A percentile compares a stretch with the other conserved stretches of the same genome.
Conservation (phyloP, 2,888 invertebrate species). For the Alsophila aescularia region DNA sequence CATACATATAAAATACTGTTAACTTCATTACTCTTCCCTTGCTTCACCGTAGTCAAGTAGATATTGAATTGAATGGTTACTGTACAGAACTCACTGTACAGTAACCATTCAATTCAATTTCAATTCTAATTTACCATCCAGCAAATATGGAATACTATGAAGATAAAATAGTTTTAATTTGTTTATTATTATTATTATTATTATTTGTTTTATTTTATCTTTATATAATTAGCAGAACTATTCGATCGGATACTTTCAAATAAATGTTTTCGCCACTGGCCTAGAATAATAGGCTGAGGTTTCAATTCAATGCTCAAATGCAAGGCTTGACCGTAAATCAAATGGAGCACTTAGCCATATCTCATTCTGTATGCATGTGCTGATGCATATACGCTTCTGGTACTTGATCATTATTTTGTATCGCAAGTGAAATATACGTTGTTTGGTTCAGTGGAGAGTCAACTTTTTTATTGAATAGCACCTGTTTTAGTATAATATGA, state of each 20-base stretch:
- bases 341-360: slow-evolving; percentile 6
- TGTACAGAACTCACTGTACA: too few relatives aligned
- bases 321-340: slow-evolving; percentile 18
- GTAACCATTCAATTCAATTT: too few relatives aligned
- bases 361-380: slow-evolving; percentile 12
- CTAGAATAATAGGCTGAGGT: background rate
- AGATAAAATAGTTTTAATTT: too few relatives aligned
- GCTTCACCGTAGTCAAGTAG: too few relatives aligned
- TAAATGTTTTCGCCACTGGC: background rate
- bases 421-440: slow-evolving; percentile 6
- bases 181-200: too few relatives aligned
- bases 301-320: slow-evolving; percentile 5
- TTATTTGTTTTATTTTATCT: too few relatives aligned
- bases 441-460: background rate
- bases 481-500: too few relatives aligned
- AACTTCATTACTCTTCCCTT: too few relatives aligned
- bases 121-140: too few relatives aligned
- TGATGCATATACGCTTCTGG: background rate
- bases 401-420: slow-evolving; percentile 11
- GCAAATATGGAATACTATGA: too few relatives aligned
- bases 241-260: background rate
- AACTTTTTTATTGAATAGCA: background rate
- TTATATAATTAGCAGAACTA: background rate
- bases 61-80: too few relatives aligned
- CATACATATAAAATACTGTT: too few relatives aligned